Evolutionary conservation across 1,140 invertebrate species (phyloP).

Genomic region (Heliconius hewitsoni): DNA sequence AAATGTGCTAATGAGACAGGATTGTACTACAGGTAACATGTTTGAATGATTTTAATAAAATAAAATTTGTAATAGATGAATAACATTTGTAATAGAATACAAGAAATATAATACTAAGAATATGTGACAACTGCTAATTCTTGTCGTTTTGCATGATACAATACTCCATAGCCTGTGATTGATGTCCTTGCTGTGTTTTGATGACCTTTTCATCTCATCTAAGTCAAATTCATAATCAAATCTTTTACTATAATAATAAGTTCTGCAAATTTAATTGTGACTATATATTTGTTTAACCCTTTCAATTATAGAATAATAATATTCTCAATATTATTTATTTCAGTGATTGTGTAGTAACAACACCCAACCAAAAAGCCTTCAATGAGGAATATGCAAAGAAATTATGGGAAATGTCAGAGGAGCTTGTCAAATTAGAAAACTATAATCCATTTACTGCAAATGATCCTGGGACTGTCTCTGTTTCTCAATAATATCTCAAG

Average conservation of each 20-base stretch:
- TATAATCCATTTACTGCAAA: constrained; percentile 39
- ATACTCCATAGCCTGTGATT: too few relatives aligned
- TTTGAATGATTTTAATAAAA: neutral
- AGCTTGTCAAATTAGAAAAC: constrained; percentile 36
- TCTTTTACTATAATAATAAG: too few relatives aligned
- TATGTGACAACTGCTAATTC: neutral
- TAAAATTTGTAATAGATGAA: too few relatives aligned
- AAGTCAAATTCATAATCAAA: too few relatives aligned
- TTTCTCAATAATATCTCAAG: neutral
- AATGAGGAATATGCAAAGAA: constrained; percentile 83
- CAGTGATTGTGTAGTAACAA: constrained; percentile 82
- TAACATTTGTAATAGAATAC: too few relatives aligned
- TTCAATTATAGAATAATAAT: too few relatives aligned
- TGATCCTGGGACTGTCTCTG: constrained; percentile 14
- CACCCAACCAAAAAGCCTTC: constrained; percentile 68
- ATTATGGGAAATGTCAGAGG: constrained; percentile 88
- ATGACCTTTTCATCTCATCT: too few relatives aligned
- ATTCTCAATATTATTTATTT: constrained; percentile 45
- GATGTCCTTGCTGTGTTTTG: too few relatives aligned
- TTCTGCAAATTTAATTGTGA: too few relatives aligned
- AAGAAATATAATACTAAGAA: neutral
- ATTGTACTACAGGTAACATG: constrained; percentile 83
- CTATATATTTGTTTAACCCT: too few relatives aligned
- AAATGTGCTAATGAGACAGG: constrained; percentile 84
- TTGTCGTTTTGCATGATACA: too few relatives aligned